phyloP scores from a whole-genome alignment of 2,797 vertebrate species.

The Liasis olivaceus region DNA sequence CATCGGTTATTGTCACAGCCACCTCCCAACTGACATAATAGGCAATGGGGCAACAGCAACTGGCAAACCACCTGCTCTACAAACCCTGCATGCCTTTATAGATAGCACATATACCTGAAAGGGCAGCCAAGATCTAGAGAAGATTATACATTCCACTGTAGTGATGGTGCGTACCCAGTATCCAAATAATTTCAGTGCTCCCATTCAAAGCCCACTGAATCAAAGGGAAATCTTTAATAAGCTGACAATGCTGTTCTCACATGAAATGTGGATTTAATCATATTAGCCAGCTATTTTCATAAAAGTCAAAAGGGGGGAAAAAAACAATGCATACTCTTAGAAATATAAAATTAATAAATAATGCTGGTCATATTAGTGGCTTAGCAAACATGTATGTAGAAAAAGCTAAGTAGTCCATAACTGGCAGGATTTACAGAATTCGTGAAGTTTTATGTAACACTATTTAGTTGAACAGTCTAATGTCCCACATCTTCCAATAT shows the following conservation, averaged over 20 bases:
- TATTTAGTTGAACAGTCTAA: neutral
- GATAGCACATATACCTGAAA: neutral
- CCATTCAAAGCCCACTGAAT: neutral
- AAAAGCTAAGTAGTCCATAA: neutral
- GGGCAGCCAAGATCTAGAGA: neutral
- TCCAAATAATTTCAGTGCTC: neutral
- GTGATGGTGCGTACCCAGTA: neutral
- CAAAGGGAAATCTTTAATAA: neutral
- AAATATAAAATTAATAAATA: neutral
- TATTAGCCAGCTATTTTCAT: neutral
- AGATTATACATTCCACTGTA: neutral
- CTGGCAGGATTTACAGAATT: neutral
- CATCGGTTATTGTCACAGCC: neutral
- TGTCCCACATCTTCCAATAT: neutral
- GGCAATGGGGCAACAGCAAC: conserved; percentile 10
- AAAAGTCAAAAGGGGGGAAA: neutral
- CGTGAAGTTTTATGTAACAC: neutral
- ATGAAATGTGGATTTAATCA: neutral
- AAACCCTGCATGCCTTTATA: neutral
- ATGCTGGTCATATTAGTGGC: neutral
- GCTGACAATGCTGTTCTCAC: neutral
- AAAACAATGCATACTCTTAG: neutral
- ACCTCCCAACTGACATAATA: neutral
- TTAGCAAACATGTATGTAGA: neutral
- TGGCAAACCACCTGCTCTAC: neutral